These are phyloP conservation scores for Sebastes reedi DNA, from an alignment of 2,797 vertebrate species.

Conservation along the genomic window DNA sequence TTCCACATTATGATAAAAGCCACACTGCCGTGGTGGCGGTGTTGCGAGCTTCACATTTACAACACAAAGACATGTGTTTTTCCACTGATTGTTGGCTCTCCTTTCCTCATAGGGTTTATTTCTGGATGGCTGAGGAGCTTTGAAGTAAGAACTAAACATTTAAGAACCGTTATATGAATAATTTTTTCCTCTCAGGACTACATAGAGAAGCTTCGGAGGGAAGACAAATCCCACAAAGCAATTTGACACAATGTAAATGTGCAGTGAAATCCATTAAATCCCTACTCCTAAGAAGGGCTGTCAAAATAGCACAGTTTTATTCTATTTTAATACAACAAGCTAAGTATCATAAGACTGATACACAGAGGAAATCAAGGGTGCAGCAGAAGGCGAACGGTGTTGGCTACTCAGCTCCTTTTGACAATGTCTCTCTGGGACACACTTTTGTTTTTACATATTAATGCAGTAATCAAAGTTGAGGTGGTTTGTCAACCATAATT, in stretches of 20 bases:
- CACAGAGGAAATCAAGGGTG: neutral
- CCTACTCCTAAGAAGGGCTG: neutral
- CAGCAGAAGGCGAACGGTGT: neutral
- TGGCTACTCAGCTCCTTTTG: neutral
- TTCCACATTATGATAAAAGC: slow-evolving; percentile 38
- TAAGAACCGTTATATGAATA: slow-evolving; percentile 3
- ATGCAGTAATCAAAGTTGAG: neutral
- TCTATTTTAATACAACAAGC: neutral
- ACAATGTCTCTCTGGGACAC: neutral
- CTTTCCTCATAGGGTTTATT: slow-evolving; percentile 31
- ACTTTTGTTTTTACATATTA: neutral
- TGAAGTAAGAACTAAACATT: slow-evolving; percentile 44
- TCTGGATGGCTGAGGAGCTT: slow-evolving; percentile 33
- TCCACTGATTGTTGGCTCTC: slow-evolving; percentile 9
- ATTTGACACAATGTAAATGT: slow-evolving; percentile 36
- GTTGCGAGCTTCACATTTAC: slow-evolving; percentile 1
- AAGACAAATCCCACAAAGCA: slow-evolving; percentile 29
- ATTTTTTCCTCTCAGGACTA: neutral
- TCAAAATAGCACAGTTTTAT: slow-evolving; percentile 12
- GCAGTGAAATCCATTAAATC: slow-evolving; percentile 33
- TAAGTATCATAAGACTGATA: neutral
- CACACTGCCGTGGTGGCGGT: slow-evolving; percentile 2
- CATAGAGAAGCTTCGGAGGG: neutral
- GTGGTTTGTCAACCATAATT: neutral
- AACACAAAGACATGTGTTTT: slow-evolving; percentile 44